phyloP scores from a whole-genome alignment of 1,140 invertebrate species.

The Drosophila watanabei region DNA sequence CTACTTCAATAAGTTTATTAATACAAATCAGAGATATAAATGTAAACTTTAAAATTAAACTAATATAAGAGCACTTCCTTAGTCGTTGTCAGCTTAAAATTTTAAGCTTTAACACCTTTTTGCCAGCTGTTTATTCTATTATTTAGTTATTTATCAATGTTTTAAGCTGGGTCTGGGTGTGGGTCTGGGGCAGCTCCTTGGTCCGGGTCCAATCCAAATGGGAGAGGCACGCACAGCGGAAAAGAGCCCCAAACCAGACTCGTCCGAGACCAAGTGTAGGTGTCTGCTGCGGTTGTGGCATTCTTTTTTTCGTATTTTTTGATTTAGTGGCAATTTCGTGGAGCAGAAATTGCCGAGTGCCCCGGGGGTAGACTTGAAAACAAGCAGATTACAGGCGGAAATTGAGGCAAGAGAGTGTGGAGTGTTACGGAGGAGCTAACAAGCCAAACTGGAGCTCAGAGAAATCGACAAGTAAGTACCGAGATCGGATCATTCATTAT shows the following conservation, averaged over 20 bases:
- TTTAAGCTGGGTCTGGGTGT: slow-evolving; percentile 5
- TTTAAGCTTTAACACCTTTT: slow-evolving; percentile 65
- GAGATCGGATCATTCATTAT: slow-evolving; percentile 26
- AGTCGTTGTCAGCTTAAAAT: background rate
- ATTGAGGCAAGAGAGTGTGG: slow-evolving; percentile 49
- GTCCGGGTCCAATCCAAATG: slow-evolving; percentile 17
- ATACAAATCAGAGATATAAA: background rate
- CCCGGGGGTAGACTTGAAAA: slow-evolving; percentile 54
- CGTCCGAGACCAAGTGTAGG: slow-evolving; percentile 38
- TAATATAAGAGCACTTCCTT: background rate
- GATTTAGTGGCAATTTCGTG: slow-evolving; percentile 79
- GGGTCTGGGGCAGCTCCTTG: background rate
- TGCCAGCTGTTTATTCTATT: slow-evolving; percentile 73
- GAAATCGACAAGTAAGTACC: slow-evolving; percentile 24
- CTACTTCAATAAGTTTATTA: background rate
- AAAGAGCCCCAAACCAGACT: slow-evolving; percentile 9
- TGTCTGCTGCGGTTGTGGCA: slow-evolving; percentile 40
- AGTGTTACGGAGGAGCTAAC: slow-evolving; percentile 44
- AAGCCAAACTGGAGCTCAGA: slow-evolving; percentile 37
- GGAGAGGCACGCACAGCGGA: slow-evolving; percentile 16
- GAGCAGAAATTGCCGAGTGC: slow-evolving; percentile 64
- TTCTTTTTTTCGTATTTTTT: slow-evolving; percentile 44
- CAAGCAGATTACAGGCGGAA: slow-evolving; percentile 67
- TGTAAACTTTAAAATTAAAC: too few relatives aligned
- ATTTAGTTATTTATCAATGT: slow-evolving; percentile 81